These are phyloP conservation scores for Diarsia mendica DNA, from an alignment of 2,888 invertebrate genomes.

Conservation along the genomic window DNA sequence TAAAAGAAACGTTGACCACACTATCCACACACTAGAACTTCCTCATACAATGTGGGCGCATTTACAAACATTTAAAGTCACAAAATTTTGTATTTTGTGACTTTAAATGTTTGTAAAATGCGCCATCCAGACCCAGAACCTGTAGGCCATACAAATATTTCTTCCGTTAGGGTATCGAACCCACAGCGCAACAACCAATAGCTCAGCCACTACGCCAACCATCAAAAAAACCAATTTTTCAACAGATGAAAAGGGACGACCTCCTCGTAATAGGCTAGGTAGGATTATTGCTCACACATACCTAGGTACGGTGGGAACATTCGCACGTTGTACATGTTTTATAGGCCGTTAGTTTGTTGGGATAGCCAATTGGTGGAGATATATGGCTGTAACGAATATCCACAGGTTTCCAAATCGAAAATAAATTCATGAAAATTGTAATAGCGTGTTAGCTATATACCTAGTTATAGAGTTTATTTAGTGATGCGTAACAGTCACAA, in stretches of 20 bases:
- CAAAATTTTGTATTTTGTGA: too few relatives aligned
- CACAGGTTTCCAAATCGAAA: constrained; percentile 44
- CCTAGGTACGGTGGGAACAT: constrained; percentile 20
- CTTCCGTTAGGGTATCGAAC: not conserved
- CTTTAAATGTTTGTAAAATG: too few relatives aligned
- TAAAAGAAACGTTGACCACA: not conserved
- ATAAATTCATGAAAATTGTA: constrained; percentile 38
- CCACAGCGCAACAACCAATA: not conserved
- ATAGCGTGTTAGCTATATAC: not conserved
- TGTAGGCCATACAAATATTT: not conserved
- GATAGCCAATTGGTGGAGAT: constrained; percentile 52
- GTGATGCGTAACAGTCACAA: not conserved
- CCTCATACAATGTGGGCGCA: not conserved
- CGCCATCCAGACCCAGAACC: not conserved
- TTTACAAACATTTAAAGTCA: not conserved
- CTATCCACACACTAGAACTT: not conserved
- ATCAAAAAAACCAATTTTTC: not conserved
- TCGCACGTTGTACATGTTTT: constrained; percentile 43
- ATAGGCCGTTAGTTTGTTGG: constrained; percentile 41
- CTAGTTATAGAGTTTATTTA: constrained; percentile 13
- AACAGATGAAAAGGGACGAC: not conserved
- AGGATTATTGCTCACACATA: constrained; percentile 4
- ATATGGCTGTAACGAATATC: constrained; percentile 24
- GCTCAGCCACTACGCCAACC: not conserved
- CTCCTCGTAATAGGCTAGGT: constrained; percentile 18